Conservation (phyloP, 2,888 invertebrate genomes). For the Pasiphila rectangulata region DNA sequence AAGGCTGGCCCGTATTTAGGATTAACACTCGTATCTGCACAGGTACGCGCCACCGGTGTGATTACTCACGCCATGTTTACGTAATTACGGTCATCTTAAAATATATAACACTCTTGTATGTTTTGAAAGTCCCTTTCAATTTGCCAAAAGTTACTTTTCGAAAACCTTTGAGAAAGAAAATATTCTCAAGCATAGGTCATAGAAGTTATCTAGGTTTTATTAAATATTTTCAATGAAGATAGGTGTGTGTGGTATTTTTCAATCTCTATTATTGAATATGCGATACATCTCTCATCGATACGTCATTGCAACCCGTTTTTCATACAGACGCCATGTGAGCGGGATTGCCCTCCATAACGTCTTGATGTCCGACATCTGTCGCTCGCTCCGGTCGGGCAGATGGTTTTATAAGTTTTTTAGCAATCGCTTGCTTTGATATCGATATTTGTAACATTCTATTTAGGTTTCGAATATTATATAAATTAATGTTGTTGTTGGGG, state of each 20-base stretch:
- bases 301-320: constrained; percentile 51
- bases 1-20: constrained; percentile 59
- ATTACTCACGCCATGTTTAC: constrained; percentile 35
- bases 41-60: constrained; percentile 39
- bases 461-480: constrained; percentile 3
- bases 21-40: constrained; percentile 40
- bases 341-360: constrained; percentile 71
- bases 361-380: constrained; percentile 74
- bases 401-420: constrained; percentile 66
- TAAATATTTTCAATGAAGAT: no score
- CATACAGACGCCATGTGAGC: constrained; percentile 54
- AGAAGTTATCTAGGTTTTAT: no score
- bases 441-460: constrained; percentile 50
- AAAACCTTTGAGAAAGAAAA: no score
- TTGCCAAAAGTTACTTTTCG: no score
- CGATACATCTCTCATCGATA: constrained; percentile 28
- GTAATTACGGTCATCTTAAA: constrained; percentile 39
- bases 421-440: constrained; percentile 46
- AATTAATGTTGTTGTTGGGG: not conserved
- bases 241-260: constrained; percentile 10
- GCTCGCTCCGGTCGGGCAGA: constrained; percentile 52
- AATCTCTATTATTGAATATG: constrained; percentile 13
- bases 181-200: no score
- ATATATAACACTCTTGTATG: constrained; percentile 29
- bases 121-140: no score